Conservation (phyloP, 1,140 invertebrate genomes). For the Phymorhynchus buccinoides region DNA sequence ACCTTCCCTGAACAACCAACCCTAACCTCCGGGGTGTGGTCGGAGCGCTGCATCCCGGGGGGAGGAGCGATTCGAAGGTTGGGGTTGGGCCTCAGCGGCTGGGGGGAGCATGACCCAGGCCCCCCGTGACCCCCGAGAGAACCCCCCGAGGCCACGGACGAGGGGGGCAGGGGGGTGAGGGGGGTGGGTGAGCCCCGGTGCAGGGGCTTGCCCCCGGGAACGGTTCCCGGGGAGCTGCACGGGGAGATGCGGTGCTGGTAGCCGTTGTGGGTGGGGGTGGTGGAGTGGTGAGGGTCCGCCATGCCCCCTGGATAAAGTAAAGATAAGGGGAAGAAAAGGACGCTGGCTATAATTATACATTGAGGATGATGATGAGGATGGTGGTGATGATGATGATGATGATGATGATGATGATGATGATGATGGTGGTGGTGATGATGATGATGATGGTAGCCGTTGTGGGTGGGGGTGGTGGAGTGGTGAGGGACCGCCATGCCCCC, state of each 20-base stretch:
- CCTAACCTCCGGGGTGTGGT: constrained; percentile 1
- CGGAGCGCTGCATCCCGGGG: not conserved
- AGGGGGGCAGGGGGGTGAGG: constrained; percentile 45
- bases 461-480: too few species aligned
- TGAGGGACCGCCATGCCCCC: too few species aligned
- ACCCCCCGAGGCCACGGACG: constrained; percentile 40
- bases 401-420: too few species aligned
- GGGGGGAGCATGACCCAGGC: constrained; percentile 47
- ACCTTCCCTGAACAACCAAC: not conserved
- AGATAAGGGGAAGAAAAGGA: too few species aligned
- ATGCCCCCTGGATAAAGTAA: constrained; percentile 82
- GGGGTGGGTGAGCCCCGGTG: constrained; percentile 75
- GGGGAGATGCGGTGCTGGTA: constrained; percentile 81
- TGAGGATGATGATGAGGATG: too few species aligned
- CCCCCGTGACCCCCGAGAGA: too few species aligned
- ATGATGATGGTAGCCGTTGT: too few species aligned
- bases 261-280: constrained; percentile 80
- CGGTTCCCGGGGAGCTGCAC: constrained; percentile 80
- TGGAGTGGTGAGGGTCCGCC: constrained; percentile 83
- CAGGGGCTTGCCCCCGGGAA: constrained; percentile 56
- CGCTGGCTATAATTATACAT: too few species aligned
- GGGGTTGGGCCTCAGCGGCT: constrained; percentile 24
- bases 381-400: too few species aligned
- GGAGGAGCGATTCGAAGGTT: constrained; percentile 40
- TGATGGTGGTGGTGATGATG: too few species aligned